A percentile compares a stretch with the other conserved stretches of the same genome.
phyloP scores from a whole-genome alignment of 1,140 invertebrate species.

The Pogonomyrmex barbatus region DNA sequence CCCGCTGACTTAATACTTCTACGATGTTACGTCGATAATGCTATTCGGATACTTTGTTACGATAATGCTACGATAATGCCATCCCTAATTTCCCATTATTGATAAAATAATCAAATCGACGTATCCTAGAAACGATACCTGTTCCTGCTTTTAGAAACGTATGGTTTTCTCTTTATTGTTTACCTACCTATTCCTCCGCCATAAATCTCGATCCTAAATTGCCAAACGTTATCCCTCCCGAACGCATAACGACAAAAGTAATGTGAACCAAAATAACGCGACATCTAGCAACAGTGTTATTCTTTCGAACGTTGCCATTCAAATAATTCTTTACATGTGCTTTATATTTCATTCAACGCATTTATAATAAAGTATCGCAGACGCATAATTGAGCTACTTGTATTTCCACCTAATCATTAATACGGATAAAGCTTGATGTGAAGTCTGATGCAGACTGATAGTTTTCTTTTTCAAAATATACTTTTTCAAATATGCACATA shows the following conservation, averaged over 20 bases:
- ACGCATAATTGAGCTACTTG: neutral
- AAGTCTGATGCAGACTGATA: neutral
- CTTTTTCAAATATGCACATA: too few species aligned
- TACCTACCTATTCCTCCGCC: neutral
- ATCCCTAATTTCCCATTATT: neutral
- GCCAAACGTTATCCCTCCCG: neutral
- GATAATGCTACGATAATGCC: conserved; percentile 9
- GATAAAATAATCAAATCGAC: conserved; percentile 37
- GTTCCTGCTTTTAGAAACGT: neutral
- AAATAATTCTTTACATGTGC: neutral
- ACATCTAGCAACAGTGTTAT: neutral
- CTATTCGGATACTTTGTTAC: conserved; percentile 11
- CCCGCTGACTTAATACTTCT: neutral
- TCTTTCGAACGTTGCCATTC: neutral
- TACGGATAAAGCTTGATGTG: neutral
- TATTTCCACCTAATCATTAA: neutral
- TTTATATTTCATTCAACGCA: neutral
- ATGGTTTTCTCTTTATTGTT: neutral
- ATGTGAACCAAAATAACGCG: neutral
- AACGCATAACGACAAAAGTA: neutral
- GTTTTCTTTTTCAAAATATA: too few species aligned
- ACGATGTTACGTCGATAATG: conserved; percentile 31
- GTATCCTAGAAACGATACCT: neutral
- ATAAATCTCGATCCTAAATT: neutral
- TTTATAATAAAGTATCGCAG: neutral